Conservation (phyloP, 1,140 invertebrate species). For the Drosophila biarmipes region DNA sequence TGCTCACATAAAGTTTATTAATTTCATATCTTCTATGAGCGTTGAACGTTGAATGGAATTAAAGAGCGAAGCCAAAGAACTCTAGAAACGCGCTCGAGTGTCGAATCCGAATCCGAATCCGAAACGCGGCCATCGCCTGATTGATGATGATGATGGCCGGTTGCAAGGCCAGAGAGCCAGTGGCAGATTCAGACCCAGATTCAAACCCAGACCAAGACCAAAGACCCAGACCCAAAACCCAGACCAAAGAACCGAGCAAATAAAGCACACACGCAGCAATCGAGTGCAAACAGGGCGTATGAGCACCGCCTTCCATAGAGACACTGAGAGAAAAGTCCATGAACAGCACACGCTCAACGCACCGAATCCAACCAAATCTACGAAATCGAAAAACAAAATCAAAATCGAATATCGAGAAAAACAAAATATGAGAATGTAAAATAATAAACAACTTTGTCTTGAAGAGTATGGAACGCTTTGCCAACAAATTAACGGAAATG, state of each 20-base stretch:
- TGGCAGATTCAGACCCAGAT: constrained; percentile 24
- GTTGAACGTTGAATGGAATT: constrained; percentile 64
- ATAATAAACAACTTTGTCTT: constrained; percentile 84
- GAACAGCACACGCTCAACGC: constrained; percentile 30
- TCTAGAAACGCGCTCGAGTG: constrained; percentile 22
- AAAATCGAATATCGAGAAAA: constrained; percentile 9
- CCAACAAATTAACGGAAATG: constrained; percentile 84
- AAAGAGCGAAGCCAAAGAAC: constrained; percentile 14
- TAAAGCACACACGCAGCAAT: constrained; percentile 66
- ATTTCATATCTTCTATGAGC: constrained; percentile 81
- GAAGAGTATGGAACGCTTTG: constrained; percentile 84
- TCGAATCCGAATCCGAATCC: not conserved
- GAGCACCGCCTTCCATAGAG: constrained; percentile 7
- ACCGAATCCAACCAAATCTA: constrained; percentile 38
- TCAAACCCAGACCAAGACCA: constrained; percentile 44
- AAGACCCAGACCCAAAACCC: constrained; percentile 37
- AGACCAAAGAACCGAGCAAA: constrained; percentile 61
- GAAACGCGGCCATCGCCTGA: constrained; percentile 37
- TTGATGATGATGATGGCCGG: constrained; percentile 58
- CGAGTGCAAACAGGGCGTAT: constrained; percentile 70
- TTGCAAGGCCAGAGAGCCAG: constrained; percentile 14
- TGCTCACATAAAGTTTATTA: constrained; percentile 79
- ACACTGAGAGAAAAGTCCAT: constrained; percentile 45
- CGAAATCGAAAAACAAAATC: constrained; percentile 14
- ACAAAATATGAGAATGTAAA: constrained; percentile 83